phyloP scores from a whole-genome alignment of 1,140 invertebrate species.

The Eueides isabella region DNA sequence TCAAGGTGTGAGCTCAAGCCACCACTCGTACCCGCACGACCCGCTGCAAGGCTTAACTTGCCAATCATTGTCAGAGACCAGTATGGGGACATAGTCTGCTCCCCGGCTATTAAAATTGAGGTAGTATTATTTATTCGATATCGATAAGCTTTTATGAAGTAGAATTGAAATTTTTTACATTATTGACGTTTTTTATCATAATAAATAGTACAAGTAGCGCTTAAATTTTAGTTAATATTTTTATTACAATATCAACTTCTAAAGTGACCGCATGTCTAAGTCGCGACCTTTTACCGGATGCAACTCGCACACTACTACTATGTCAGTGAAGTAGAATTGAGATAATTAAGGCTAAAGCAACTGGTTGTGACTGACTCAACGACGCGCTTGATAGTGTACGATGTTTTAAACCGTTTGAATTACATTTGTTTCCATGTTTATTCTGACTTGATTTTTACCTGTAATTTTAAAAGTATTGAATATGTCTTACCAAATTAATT shows the following conservation, averaged over 20 bases:
- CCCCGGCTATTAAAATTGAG: conserved; percentile 93
- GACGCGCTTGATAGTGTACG: background rate
- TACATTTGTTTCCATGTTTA: background rate
- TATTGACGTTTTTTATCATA: background rate
- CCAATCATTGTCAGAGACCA: conserved; percentile 95
- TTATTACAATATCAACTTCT: background rate
- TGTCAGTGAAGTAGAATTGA: conserved; percentile 5
- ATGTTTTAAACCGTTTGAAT: background rate
- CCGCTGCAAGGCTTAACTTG: conserved; percentile 91
- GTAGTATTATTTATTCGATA: conserved; percentile 66
- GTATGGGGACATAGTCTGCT: conserved; percentile 93
- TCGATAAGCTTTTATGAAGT: background rate
- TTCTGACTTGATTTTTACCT: background rate
- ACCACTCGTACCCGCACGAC: conserved; percentile 89
- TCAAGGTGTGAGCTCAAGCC: conserved; percentile 92
- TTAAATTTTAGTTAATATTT: background rate
- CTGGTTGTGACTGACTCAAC: conserved; percentile 9
- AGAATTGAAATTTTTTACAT: background rate
- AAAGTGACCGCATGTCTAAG: background rate
- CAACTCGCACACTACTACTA: conserved; percentile 2
- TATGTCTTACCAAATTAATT: background rate
- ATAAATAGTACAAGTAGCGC: background rate
- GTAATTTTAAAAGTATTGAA: background rate
- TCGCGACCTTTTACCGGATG: background rate
- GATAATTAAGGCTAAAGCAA: conserved; percentile 18